Percentiles rank a stretch among this genome's conserved stretches.
phyloP scores from a whole-genome alignment of 2,113 vertebrate species.

The Melierax canorus region DNA sequence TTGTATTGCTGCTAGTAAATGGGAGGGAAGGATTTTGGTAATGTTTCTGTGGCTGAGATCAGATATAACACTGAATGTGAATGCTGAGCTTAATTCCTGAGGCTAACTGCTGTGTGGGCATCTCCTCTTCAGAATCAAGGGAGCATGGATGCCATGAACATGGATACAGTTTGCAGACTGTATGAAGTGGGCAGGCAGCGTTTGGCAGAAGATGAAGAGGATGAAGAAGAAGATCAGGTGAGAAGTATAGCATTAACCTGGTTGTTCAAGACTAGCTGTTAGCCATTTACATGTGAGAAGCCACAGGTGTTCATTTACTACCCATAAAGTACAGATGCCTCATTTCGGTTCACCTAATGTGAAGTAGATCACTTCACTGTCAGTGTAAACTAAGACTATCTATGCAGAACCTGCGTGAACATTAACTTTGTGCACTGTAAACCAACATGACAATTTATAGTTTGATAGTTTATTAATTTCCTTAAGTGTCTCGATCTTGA shows the following conservation, averaged over 20 bases:
- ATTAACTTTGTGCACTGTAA: background rate
- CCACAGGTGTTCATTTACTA: background rate
- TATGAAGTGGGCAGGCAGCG: constrained; percentile 97
- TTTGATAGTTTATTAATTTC: background rate
- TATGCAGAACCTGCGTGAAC: background rate
- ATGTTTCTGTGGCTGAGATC: background rate
- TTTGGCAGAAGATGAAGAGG: constrained; percentile 96
- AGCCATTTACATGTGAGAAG: background rate
- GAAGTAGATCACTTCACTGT: background rate
- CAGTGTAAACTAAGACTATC: background rate
- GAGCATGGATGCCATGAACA: constrained; percentile 92
- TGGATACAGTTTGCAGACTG: constrained; percentile 96
- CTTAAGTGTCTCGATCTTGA: background rate
- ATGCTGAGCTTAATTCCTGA: background rate
- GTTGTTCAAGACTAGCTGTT: background rate
- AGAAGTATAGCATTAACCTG: background rate
- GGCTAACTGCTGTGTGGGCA: background rate
- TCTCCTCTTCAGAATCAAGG: constrained; percentile 85
- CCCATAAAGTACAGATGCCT: background rate
- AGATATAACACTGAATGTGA: background rate
- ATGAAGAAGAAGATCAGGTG: constrained; percentile 97
- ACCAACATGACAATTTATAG: background rate
- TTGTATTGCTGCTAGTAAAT: background rate
- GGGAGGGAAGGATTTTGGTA: background rate
- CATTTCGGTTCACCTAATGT: background rate